Conservation (phyloP, 2,113 vertebrate species). For the Lota lota region DNA sequence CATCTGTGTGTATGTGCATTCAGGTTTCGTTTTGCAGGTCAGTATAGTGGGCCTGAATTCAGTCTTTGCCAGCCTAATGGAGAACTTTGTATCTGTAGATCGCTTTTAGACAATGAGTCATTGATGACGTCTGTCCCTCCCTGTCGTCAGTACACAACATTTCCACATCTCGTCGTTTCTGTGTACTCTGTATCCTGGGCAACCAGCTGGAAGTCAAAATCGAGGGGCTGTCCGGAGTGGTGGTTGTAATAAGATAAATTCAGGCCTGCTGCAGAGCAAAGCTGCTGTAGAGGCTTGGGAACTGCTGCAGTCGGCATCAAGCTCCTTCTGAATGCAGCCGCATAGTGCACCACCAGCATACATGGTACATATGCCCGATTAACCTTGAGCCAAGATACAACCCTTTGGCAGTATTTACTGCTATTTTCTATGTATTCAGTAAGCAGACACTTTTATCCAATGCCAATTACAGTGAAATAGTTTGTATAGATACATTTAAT, state of each 20-base stretch:
- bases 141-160: constrained; percentile 22
- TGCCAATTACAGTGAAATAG: no score
- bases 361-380: neutral
- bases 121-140: constrained; percentile 31
- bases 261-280: constrained; percentile 45
- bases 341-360: constrained; percentile 18
- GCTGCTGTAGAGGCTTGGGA: constrained; percentile 35
- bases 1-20: no score
- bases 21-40: neutral
- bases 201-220: constrained; percentile 30
- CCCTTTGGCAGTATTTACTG: no score
- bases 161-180: constrained; percentile 6
- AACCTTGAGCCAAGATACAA: no score
- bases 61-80: constrained; percentile 32
- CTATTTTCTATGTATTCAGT: neutral
- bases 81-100: constrained; percentile 1
- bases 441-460: constrained; percentile 6
- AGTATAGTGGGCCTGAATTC: constrained; percentile 17
- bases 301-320: constrained; percentile 42
- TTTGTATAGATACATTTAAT: no score
- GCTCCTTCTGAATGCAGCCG: constrained; percentile 6
- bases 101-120: constrained; percentile 19
- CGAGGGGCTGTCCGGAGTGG: constrained; percentile 25
- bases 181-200: neutral
- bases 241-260: constrained; percentile 46